phyloP scores from a whole-genome alignment of 2,797 vertebrate genomes.

The Cryptoprocta ferox region DNA sequence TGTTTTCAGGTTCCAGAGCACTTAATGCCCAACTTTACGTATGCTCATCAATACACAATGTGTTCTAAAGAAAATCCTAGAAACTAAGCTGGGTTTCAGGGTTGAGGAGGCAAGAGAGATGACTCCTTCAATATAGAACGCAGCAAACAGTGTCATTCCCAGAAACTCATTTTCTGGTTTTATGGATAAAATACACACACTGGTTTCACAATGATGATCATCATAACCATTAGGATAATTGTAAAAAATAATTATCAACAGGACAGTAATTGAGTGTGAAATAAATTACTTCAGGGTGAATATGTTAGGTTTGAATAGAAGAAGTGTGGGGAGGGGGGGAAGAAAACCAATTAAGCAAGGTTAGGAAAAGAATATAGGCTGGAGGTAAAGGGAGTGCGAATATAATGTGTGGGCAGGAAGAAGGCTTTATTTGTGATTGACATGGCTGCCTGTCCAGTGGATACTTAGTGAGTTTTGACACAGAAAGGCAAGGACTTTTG shows the following conservation, averaged over 20 bases:
- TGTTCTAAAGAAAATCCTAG: background rate
- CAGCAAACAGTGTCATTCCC: background rate
- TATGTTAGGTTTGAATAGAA: background rate
- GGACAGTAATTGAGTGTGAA: background rate
- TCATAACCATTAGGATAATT: slow-evolving; percentile 2
- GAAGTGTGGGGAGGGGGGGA: background rate
- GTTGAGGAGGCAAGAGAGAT: background rate
- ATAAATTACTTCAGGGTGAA: background rate
- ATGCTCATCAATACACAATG: background rate
- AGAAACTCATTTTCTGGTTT: slow-evolving; percentile 22
- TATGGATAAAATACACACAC: background rate
- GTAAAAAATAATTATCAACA: background rate
- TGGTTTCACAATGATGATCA: background rate
- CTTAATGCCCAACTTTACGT: background rate
- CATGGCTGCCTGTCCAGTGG: background rate
- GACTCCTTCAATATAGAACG: background rate
- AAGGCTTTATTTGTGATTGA: background rate
- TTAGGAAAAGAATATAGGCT: background rate
- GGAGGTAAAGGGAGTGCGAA: background rate
- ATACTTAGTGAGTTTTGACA: slow-evolving; percentile 10
- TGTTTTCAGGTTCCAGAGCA: background rate
- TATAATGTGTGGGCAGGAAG: background rate
- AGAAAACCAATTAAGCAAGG: background rate
- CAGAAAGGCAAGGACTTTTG: background rate
- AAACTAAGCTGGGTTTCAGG: background rate